phyloP scores from a whole-genome alignment of 2,113 vertebrate genomes.

The Mirounga angustirostris region DNA sequence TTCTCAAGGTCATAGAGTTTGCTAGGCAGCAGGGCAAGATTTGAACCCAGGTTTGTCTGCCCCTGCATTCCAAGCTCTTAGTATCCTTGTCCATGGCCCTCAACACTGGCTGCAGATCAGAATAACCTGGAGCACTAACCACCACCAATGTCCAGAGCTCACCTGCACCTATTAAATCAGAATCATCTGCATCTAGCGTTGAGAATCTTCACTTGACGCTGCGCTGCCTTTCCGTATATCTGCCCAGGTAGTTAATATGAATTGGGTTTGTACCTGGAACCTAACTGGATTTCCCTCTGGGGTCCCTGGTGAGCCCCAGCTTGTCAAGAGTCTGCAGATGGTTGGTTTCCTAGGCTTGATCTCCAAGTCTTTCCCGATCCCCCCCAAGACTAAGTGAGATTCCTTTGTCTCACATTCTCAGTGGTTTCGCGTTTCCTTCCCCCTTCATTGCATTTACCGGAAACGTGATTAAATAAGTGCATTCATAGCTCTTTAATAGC shows the following conservation, averaged over 20 bases:
- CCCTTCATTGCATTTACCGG: not conserved
- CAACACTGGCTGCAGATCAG: not conserved
- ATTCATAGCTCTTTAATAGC: not conserved
- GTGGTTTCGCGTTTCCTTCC: not conserved
- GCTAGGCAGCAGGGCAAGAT: not conserved
- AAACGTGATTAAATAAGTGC: not conserved
- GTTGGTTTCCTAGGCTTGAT: not conserved
- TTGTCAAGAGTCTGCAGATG: not conserved
- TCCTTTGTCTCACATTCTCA: not conserved
- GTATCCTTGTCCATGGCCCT: not conserved
- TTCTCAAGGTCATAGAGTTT: not conserved
- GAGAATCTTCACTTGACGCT: not conserved
- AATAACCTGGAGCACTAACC: not conserved
- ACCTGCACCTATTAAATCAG: not conserved
- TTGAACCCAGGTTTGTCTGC: not conserved
- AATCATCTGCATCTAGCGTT: not conserved
- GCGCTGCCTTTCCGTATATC: fast-evolving
- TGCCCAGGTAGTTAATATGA: not conserved
- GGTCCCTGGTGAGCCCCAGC: not conserved
- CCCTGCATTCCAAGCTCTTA: not conserved
- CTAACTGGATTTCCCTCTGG: not conserved
- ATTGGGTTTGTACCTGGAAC: not conserved
- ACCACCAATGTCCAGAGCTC: fast-evolving
- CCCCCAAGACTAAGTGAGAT: not conserved
- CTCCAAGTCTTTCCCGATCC: not conserved